A percentile compares a stretch with the other conserved stretches of the same genome.
These are phyloP conservation scores for Epinotia demarniana DNA, from an alignment of 2,888 invertebrate genomes.

Conservation along the genomic window DNA sequence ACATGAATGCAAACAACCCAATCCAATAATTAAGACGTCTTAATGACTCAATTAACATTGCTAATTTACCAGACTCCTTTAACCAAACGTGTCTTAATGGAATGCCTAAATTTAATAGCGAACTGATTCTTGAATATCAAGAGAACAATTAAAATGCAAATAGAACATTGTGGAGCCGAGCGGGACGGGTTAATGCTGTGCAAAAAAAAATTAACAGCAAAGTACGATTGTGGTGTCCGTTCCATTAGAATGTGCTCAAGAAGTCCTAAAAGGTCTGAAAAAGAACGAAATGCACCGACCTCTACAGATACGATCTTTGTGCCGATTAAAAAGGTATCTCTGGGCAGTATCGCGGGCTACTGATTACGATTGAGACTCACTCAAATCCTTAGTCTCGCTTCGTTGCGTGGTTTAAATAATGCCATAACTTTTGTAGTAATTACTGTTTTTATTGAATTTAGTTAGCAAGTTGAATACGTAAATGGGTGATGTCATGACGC, in stretches of 20 bases:
- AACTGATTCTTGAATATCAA: constrained; percentile 65
- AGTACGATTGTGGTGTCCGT: constrained; percentile 43
- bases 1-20: constrained; percentile 47
- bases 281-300: constrained; percentile 23
- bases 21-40: constrained; percentile 59
- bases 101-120: constrained; percentile 57
- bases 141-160: constrained; percentile 76
- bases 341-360: constrained; percentile 21
- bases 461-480: constrained; percentile 8
- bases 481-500: not conserved
- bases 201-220: constrained; percentile 47
- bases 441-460: constrained; percentile 32
- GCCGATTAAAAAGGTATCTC: constrained; percentile 43
- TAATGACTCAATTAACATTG: constrained; percentile 45
- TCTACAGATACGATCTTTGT: constrained; percentile 36
- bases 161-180: constrained; percentile 60
- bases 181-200: constrained; percentile 49
- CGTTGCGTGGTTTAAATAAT: constrained; percentile 16
- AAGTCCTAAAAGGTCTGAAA: constrained; percentile 36
- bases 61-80: constrained; percentile 52
- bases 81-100: constrained; percentile 52
- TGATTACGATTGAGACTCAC: constrained; percentile 19
- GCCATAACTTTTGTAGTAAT: constrained; percentile 33
- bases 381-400: constrained; percentile 16
- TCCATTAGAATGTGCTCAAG: constrained; percentile 43